Evolutionary conservation across 2,797 vertebrate genomes (phyloP).

Genomic region (Coregonus suidteri): DNA sequence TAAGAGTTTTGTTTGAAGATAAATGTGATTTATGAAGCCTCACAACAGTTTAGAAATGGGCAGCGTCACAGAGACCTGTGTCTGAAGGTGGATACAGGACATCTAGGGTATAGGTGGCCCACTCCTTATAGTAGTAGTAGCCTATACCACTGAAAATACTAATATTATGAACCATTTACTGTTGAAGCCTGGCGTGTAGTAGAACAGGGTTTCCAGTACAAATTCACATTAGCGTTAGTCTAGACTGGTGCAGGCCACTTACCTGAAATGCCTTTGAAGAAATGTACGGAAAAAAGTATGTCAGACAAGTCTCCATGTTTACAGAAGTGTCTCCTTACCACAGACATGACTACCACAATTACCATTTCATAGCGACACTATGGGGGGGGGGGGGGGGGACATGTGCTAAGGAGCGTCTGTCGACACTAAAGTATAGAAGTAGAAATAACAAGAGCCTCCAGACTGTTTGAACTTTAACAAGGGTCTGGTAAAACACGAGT

Average conservation of each 20-base stretch:
- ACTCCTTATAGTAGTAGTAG: not conserved
- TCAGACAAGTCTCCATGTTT: constrained; percentile 23
- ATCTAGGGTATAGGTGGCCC: not conserved
- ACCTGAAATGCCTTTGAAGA: not conserved
- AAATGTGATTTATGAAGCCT: too few relatives aligned
- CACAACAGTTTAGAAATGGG: too few relatives aligned
- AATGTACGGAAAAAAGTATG: not conserved
- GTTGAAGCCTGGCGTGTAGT: not conserved
- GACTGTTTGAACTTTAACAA: constrained; percentile 32
- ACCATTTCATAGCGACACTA: not conserved
- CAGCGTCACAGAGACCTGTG: too few relatives aligned
- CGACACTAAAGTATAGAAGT: constrained; percentile 8
- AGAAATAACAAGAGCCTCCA: constrained; percentile 41
- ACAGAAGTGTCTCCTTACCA: constrained; percentile 5
- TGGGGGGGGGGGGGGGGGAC: not conserved
- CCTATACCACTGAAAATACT: not conserved
- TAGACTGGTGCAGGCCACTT: not conserved
- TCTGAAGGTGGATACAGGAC: too few relatives aligned
- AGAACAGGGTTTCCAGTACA: constrained; percentile 4
- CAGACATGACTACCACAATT: constrained; percentile 23
- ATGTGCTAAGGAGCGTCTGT: constrained; percentile 15
- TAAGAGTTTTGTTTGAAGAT: too few relatives aligned
- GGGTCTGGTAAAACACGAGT: constrained; percentile 27
- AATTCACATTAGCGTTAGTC: constrained; percentile 10
- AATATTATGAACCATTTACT: not conserved